Conservation (phyloP, 2,797 vertebrate genomes). For the Acridotheres tristis region DNA sequence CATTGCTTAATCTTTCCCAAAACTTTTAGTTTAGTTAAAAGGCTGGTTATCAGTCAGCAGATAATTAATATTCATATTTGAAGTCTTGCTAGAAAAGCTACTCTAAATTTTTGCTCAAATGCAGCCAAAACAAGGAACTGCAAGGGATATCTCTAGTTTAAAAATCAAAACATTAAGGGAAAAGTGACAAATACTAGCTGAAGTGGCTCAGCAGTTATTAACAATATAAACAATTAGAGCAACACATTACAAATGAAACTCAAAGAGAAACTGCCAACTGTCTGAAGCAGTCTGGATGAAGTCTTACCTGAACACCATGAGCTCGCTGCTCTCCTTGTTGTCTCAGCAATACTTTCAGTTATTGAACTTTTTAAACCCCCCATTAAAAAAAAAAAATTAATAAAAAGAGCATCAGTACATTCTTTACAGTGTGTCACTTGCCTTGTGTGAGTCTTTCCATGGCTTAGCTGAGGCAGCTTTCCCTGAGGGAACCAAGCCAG, state of each 20-base stretch:
- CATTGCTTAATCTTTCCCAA: background rate
- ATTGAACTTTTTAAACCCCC: background rate
- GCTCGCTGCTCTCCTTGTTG: background rate
- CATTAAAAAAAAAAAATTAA: background rate
- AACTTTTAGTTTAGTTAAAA: background rate
- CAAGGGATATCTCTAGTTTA: background rate
- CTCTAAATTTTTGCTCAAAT: background rate
- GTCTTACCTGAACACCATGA: background rate
- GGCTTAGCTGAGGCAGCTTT: background rate
- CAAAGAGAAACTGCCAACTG: background rate
- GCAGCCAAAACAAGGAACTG: background rate
- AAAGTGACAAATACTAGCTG: background rate
- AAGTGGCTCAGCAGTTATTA: background rate
- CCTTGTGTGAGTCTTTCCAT: background rate
- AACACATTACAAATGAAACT: background rate
- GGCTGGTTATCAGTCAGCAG: background rate
- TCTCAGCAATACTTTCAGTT: background rate
- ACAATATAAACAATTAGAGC: background rate
- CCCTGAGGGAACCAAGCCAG: background rate
- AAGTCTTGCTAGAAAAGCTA: background rate
- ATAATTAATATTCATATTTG: background rate
- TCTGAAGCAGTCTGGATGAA: background rate
- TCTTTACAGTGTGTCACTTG: background rate
- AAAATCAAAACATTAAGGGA: background rate
- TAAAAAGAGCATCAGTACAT: background rate